Percentiles rank a stretch among this genome's conserved stretches.
Conservation (phyloP, 2,113 vertebrate species). For the Tretioscincus oriximinensis region DNA sequence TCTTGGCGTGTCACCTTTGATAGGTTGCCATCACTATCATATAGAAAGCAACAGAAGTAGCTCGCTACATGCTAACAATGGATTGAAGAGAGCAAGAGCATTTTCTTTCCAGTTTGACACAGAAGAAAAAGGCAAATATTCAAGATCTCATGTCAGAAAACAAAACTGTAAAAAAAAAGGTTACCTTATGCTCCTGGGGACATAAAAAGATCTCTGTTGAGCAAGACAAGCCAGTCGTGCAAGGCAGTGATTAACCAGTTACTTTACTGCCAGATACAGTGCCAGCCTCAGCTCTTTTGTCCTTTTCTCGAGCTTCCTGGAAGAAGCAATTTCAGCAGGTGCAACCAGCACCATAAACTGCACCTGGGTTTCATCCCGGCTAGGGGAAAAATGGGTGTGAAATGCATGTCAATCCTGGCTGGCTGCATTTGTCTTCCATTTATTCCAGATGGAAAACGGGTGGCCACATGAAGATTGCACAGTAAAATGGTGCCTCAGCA, state of each 20-base stretch:
- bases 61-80: background rate
- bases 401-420: no score
- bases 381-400: no score
- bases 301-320: slow-evolving; percentile 32
- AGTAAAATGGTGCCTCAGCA: no score
- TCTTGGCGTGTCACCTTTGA: no score
- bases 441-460: no score
- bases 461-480: no score
- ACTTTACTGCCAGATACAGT: slow-evolving; percentile 14
- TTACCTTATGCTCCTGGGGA: background rate
- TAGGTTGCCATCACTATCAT: no score
- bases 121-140: background rate
- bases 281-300: slow-evolving; percentile 42
- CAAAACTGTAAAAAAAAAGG: background rate
- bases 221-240: slow-evolving; percentile 43
- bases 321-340: background rate
- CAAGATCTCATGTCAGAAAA: background rate
- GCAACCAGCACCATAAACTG: no score
- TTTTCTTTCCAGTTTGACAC: background rate
- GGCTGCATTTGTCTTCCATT: no score
- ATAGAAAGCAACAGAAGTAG: background rate
- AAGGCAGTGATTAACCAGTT: slow-evolving; percentile 34
- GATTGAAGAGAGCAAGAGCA: background rate
- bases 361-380: no score
- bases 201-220: slow-evolving; percentile 13